Evolutionary conservation across 2,888 invertebrate species (phyloP).

Genomic region (Drosophila suboccidentalis): DNA sequence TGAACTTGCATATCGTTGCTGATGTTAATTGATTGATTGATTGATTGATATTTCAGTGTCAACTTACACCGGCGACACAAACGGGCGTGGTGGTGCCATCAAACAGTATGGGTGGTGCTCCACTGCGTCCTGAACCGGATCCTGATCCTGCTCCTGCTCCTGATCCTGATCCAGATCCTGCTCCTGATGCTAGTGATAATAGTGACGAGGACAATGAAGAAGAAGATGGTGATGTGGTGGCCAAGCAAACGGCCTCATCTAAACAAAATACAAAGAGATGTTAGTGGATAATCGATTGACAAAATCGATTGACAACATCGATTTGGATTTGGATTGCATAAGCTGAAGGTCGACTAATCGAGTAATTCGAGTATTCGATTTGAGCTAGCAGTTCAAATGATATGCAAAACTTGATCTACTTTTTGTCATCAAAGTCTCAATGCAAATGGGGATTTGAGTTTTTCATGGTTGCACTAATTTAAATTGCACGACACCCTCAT

Average conservation of each 20-base stretch:
- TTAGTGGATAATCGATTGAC: not conserved
- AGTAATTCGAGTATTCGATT: not conserved
- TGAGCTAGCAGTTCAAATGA: conserved; percentile 12
- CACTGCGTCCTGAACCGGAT: conserved; percentile 4
- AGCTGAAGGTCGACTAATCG: conserved; percentile 41
- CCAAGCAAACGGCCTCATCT: conserved; percentile 83
- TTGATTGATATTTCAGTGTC: not conserved
- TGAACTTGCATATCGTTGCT: conserved; percentile 1
- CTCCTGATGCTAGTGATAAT: conserved; percentile 10
- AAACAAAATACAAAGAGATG: conserved; percentile 7
- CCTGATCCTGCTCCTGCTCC: conserved; percentile 2
- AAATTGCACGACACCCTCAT: conserved; percentile 13
- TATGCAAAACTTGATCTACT: conserved; percentile 70
- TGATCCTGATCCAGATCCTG: conserved; percentile 5
- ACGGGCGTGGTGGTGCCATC: conserved; percentile 85
- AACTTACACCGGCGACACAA: conserved; percentile 83
- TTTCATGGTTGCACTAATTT: conserved; percentile 45
- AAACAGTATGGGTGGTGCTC: conserved; percentile 83
- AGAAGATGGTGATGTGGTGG: conserved; percentile 59
- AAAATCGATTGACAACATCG: conserved; percentile 1
- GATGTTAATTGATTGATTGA: not conserved
- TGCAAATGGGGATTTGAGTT: conserved; percentile 27
- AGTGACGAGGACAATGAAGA: conserved; percentile 24
- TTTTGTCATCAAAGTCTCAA: conserved; percentile 24
- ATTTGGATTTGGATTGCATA: conserved; percentile 42